A percentile compares a stretch with the other conserved stretches of the same genome.
Evolutionary conservation across 2,113 vertebrate species (phyloP).

Genomic region (Phylloscopus trochiloides): DNA sequence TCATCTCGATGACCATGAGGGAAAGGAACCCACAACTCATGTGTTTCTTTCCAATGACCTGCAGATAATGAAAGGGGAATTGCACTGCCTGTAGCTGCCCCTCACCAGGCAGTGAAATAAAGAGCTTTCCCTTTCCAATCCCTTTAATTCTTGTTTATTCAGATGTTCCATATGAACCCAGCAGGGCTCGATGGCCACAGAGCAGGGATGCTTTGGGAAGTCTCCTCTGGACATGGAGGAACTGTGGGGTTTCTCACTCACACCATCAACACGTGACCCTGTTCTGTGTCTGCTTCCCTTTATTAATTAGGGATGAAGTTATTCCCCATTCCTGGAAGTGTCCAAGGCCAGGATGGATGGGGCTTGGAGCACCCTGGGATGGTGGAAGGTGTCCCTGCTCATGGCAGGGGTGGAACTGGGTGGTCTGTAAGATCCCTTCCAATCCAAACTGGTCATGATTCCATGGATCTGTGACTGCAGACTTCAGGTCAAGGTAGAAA

Average conservation of each 20-base stretch:
- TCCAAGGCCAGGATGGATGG: neutral
- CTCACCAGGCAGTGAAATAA: neutral
- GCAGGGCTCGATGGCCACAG: neutral
- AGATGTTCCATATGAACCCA: neutral
- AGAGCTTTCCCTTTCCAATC: neutral
- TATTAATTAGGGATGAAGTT: neutral
- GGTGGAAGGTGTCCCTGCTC: neutral
- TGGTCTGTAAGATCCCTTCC: neutral
- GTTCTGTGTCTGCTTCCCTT: neutral
- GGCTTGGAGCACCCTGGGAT: neutral
- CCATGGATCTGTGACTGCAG: neutral
- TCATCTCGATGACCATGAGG: neutral
- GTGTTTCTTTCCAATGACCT: neutral
- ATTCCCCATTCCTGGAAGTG: neutral
- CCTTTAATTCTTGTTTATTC: neutral
- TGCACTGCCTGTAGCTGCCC: neutral
- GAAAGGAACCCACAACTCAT: neutral
- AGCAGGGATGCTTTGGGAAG: neutral
- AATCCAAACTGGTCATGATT: neutral
- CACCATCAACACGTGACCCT: neutral
- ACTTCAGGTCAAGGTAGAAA: neutral
- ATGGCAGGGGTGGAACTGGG: neutral
- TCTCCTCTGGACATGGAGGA: neutral
- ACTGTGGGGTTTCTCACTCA: neutral
- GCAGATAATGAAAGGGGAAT: slow-evolving; percentile 15